phyloP scores from a whole-genome alignment of 1,140 invertebrate genomes.

The Bombus confusus region DNA sequence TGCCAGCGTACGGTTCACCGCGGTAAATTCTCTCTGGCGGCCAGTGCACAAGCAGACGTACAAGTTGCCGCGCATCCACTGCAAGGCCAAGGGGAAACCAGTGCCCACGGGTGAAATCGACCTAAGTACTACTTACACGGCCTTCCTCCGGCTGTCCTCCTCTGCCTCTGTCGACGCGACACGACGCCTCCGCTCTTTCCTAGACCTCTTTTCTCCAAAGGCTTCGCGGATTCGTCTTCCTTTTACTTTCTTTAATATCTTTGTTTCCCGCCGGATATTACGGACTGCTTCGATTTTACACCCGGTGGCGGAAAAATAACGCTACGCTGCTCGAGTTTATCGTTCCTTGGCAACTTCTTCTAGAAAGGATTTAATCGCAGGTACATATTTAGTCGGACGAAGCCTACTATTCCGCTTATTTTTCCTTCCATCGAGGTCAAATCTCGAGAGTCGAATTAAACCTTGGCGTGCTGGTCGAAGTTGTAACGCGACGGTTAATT shows the following conservation, averaged over 20 bases:
- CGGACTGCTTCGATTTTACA: too few species aligned
- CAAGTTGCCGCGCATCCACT: slow-evolving; percentile 21
- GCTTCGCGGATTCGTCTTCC: too few species aligned
- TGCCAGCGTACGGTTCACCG: not conserved
- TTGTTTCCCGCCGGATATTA: not conserved
- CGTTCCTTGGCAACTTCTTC: not conserved
- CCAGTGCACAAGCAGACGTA: slow-evolving; percentile 31
- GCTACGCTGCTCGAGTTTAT: not conserved
- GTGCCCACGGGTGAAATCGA: not conserved
- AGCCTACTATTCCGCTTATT: slow-evolving; percentile 3
- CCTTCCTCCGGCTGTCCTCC: not conserved
- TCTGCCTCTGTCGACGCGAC: not conserved
- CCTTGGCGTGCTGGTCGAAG: not conserved
- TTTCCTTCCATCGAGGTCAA: slow-evolving; percentile 8
- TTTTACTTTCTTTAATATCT: not conserved
- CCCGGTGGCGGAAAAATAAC: too few species aligned
- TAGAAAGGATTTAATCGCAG: not conserved
- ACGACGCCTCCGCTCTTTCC: not conserved
- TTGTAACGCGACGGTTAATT: not conserved
- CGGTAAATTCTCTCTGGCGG: not conserved
- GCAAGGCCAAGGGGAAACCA: slow-evolving; percentile 51
- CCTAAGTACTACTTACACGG: too few species aligned
- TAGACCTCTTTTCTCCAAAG: not conserved
- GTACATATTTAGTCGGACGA: not conserved
- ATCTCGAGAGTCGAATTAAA: not conserved